Percentiles rank a stretch among this genome's conserved stretches.
These are phyloP conservation scores for Trichomycterus rosablanca DNA, from an alignment of 2,113 vertebrate species.

Conservation along the genomic window DNA sequence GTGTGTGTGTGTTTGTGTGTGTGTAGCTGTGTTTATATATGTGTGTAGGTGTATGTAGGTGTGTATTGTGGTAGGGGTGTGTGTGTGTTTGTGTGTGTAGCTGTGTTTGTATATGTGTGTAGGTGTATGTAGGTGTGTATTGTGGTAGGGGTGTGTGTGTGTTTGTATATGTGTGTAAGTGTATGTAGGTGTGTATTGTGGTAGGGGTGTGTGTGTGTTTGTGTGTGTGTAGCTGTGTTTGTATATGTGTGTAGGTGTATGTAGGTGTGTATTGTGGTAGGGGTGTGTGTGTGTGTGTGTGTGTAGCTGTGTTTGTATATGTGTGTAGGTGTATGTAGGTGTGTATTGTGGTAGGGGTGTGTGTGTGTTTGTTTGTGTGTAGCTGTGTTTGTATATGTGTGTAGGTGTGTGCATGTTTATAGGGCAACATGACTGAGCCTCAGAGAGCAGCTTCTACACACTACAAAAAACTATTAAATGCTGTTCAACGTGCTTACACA, in stretches of 20 bases:
- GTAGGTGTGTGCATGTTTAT: slow-evolving; percentile 14
- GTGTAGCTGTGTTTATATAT: neutral
- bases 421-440: slow-evolving; percentile 14
- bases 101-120: too few relatives aligned
- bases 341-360: too few relatives aligned
- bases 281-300: too few relatives aligned
- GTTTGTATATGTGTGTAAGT: slow-evolving; percentile 5
- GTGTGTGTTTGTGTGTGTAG: slow-evolving; percentile 6
- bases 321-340: slow-evolving; percentile 5
- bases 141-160: too few relatives aligned
- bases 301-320: slow-evolving; percentile 1
- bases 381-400: slow-evolving; percentile 3
- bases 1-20: too few relatives aligned
- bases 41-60: slow-evolving; percentile 5
- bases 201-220: too few relatives aligned
- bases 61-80: neutral
- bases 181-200: slow-evolving; percentile 1
- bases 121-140: slow-evolving; percentile 8
- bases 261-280: neutral
- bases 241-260: slow-evolving; percentile 6
- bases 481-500: slow-evolving; percentile 28
- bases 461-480: slow-evolving; percentile 40
- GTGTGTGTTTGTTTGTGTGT: neutral
- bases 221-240: neutral
- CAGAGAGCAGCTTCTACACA: slow-evolving; percentile 17